phyloP scores from a whole-genome alignment of 2,888 invertebrate species.

The Cyrtodaria siliqua region DNA sequence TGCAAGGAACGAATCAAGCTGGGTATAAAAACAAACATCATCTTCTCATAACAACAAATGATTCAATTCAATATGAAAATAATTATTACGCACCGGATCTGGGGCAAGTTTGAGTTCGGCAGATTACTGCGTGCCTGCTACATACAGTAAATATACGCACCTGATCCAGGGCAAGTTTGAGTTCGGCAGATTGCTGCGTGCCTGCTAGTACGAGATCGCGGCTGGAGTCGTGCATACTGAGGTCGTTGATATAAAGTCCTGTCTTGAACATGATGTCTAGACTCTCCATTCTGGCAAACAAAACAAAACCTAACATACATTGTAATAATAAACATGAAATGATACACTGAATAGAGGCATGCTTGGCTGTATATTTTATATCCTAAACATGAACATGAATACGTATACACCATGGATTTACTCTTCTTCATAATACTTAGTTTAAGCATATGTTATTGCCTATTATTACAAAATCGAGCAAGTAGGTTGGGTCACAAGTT shows the following conservation, averaged over 20 bases:
- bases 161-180: conserved; percentile 96
- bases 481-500: too few relatives aligned
- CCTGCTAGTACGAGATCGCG: conserved; percentile 98
- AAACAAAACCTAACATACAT: neutral
- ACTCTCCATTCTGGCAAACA: conserved; percentile 91
- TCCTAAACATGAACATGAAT: too few relatives aligned
- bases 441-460: too few relatives aligned
- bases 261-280: conserved; percentile 96
- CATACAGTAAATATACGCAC: too few relatives aligned
- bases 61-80: neutral
- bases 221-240: conserved; percentile 99
- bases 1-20: too few relatives aligned
- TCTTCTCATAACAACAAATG: too few relatives aligned
- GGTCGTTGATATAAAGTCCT: conserved; percentile 98
- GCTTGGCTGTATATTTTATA: too few relatives aligned
- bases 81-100: conserved; percentile 88
- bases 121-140: conserved; percentile 98
- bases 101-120: conserved; percentile 97
- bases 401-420: too few relatives aligned
- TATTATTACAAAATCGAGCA: too few relatives aligned
- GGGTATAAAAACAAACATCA: too few relatives aligned
- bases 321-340: neutral
- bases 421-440: too few relatives aligned
- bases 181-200: conserved; percentile 98
- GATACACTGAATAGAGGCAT: too few relatives aligned